Base-by-base conservation (phyloP, 2,888 invertebrate species). In the Latrodectus hesperus region DNA sequence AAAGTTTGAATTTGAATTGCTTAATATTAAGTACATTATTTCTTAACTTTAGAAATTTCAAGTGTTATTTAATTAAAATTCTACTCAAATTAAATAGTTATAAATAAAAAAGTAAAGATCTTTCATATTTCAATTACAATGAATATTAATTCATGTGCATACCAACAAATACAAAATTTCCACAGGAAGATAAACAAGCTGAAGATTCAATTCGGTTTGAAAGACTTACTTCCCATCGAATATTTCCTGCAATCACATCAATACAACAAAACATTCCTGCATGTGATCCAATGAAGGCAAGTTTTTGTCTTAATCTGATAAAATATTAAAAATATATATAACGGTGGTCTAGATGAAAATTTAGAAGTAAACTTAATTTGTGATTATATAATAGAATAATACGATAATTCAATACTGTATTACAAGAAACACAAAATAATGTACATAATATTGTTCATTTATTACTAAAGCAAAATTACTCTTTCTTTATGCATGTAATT, bases 121-220 rank as follows among this genome's bases (percentile, higher is more conserved):
- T 67, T 67, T 67, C 17, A 67, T 17, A 17, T 9, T 9, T n/a
- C 9, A 67, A 1, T 38, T 38, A 38, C 0, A 38, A 22, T 22
- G 22, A 6, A 38, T 38, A 6, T 1, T 38, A 4, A 4, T 38
- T 38, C 38, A 3, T 38, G 38, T 51, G 49, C 73, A 91, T 91
- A 94, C 97, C 97, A 26, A 96, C 94, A 85, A 95, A 93, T 0
- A 95, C 94, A 90, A 90, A 92, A 60, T 92, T 90, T 38, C 92
- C 93, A 91, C 92, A 92, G 1, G 89, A 68, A 60, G 93, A 93
- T 38, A 93, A 85, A 89, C 92, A 92, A 12, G 94, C 93, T 65
- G 93, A 94, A 0, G 96, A 95, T 92, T 97, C 96, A 53, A 97
- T 94, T 76, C 96, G 94, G 90, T 96, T 94, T 11, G 94, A 94